Evolutionary conservation across 2,113 vertebrate species (phyloP).

Genomic region (Arizona elegans): DNA sequence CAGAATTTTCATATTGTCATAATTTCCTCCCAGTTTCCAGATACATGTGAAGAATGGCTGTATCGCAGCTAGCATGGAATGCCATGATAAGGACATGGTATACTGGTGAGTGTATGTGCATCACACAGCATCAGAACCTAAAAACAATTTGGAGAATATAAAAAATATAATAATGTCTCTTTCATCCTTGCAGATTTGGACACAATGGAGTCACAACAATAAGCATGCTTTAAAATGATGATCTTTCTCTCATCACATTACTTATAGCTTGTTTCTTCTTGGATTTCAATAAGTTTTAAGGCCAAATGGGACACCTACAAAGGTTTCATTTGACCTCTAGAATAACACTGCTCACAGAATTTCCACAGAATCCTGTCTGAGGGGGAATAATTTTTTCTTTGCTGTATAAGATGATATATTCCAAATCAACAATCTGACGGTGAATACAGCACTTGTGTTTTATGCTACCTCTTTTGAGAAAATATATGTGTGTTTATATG

Average conservation of each 20-base stretch:
- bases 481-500: not conserved
- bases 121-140: not conserved
- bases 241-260: not conserved
- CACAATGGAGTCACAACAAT: slow-evolving; percentile 6
- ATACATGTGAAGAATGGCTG: not conserved
- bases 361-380: slow-evolving; percentile 16
- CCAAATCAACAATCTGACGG: not conserved
- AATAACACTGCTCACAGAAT: not conserved
- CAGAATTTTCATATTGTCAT: not conserved
- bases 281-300: slow-evolving; percentile 10
- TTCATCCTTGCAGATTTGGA: not conserved
- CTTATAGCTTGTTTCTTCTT: not conserved
- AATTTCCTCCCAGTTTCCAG: not conserved
- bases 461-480: slow-evolving; percentile 2
- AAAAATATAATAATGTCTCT: not conserved
- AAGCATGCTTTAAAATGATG: not conserved
- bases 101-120: not conserved
- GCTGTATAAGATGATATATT: not conserved
- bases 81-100: not conserved
- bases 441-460: not conserved
- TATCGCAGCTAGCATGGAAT: not conserved
- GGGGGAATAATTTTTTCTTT: slow-evolving; percentile 4
- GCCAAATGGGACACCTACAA: not conserved
- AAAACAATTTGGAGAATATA: not conserved
- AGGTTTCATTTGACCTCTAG: too few relatives aligned